Evolutionary conservation across 2,113 vertebrate genomes (phyloP), one percentile per base, ranked within the genome.

Genomic region (Antennarius striatus): DNA sequence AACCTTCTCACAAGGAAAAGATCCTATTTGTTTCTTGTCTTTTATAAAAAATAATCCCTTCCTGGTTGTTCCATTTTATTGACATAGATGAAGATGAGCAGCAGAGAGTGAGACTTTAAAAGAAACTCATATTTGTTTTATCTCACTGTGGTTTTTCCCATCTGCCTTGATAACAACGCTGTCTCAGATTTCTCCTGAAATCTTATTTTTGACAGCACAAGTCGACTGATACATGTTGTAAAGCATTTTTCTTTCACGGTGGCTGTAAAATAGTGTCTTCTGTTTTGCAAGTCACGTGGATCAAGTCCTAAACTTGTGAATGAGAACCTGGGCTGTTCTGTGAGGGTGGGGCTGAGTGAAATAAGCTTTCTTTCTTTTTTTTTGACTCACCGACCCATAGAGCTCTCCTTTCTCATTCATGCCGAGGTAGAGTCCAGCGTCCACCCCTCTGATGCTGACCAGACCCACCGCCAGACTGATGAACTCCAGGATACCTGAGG

Each of bases 401-500:
- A 99, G 96, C 80, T 99, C 97, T 86, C 98, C 98, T 92, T 95
- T 92, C 83, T 98, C 96, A 22, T 98, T 99, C 98, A 99, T 99
- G 84, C 96, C 95, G 77, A 99, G 94, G 92, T 99, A 99, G 63
- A 98, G 95, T 88, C 96, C 96, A 0, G 96, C 95, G 63, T 99
- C 98, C 90, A 99, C 96, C 54, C 98, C 98, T 58, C 96, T 95
- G 91, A 99, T 98, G 91, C 98, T 99, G 89, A 99, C 97, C 89
- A 99, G 93, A 56, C 98, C 94, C 79, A 99, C 96, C n/a, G 98
- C 97, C 91, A 99, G 92, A 91, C 98, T 99, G 81, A 99, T 98
- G 88, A 99, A 99, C 91, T 99, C 98, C 92, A 99, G 90, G 90
- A 99, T 99, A 80, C 98, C 98, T 99, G 73, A 45, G 89, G 86